phyloP scores from a whole-genome alignment of 2,888 invertebrate species.

The Synanthedon myopaeformis region DNA sequence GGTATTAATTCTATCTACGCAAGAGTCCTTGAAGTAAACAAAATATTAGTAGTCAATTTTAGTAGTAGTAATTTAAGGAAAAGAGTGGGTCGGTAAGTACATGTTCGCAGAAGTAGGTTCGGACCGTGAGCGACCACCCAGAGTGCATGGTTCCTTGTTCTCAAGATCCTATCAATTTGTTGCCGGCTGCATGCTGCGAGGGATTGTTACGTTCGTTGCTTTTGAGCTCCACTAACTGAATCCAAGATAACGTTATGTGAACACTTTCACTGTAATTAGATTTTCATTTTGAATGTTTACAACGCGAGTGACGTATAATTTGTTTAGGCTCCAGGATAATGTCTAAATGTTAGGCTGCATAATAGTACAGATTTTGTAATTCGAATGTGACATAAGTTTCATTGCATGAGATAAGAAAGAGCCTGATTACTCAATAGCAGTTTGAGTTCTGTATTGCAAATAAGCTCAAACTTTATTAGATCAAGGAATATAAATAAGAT shows the following conservation, averaged over 20 bases:
- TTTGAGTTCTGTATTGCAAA: too few relatives aligned
- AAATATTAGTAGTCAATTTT: too few relatives aligned
- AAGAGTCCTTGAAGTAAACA: too few relatives aligned
- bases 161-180: constrained; percentile 5
- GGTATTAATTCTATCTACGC: too few relatives aligned
- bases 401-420: too few relatives aligned
- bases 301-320: neutral
- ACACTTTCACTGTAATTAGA: constrained; percentile 4
- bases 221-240: constrained; percentile 3
- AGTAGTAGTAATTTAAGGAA: neutral
- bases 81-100: constrained; percentile 5
- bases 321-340: too few relatives aligned
- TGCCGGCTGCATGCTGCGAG: constrained; percentile 9
- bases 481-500: too few relatives aligned
- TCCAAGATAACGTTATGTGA: constrained; percentile 2
- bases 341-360: too few relatives aligned
- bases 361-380: too few relatives aligned
- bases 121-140: neutral
- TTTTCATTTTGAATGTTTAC: neutral
- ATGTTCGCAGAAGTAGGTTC: constrained; percentile 1
- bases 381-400: too few relatives aligned
- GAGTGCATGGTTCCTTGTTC: neutral
- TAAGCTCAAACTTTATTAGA: too few relatives aligned
- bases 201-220: constrained; percentile 4
- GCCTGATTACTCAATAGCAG: too few relatives aligned